Conservation (phyloP, 2,797 vertebrate genomes). For the Fistularia commersonii region DNA sequence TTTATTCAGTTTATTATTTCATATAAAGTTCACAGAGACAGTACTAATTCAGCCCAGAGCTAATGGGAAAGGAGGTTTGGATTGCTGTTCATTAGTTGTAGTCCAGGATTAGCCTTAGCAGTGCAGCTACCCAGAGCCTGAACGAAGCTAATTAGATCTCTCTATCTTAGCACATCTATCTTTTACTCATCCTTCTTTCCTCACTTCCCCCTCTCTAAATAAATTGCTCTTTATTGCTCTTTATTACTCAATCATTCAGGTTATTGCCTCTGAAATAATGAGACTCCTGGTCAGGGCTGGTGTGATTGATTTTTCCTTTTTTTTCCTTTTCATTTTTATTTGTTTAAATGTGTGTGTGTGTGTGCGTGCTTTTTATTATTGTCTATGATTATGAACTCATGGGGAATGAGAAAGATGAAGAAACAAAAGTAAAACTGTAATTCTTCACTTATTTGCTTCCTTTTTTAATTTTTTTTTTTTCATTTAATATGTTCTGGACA, state of each 20-base stretch:
- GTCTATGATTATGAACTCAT: constrained; percentile 20
- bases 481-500: no score
- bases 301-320: constrained; percentile 68
- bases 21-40: constrained; percentile 2
- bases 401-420: constrained; percentile 16
- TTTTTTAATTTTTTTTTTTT: no score
- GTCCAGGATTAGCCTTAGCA: constrained; percentile 38
- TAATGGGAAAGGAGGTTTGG: constrained; percentile 13
- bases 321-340: constrained; percentile 3
- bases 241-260: constrained; percentile 78
- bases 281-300: constrained; percentile 68
- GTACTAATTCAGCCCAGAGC: background rate
- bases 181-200: constrained; percentile 43
- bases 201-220: constrained; percentile 65
- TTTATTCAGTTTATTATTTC: background rate
- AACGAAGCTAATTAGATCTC: constrained; percentile 73
- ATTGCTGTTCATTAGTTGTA: constrained; percentile 51
- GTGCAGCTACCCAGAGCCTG: constrained; percentile 31
- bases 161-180: constrained; percentile 72
- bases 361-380: no score
- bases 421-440: constrained; percentile 9
- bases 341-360: constrained; percentile 11
- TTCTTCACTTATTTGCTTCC: background rate
- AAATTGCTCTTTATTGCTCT: constrained; percentile 64
- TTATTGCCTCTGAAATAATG: constrained; percentile 77